phyloP scores from a whole-genome alignment of 2,888 invertebrate genomes.

The Amiota mariae region DNA sequence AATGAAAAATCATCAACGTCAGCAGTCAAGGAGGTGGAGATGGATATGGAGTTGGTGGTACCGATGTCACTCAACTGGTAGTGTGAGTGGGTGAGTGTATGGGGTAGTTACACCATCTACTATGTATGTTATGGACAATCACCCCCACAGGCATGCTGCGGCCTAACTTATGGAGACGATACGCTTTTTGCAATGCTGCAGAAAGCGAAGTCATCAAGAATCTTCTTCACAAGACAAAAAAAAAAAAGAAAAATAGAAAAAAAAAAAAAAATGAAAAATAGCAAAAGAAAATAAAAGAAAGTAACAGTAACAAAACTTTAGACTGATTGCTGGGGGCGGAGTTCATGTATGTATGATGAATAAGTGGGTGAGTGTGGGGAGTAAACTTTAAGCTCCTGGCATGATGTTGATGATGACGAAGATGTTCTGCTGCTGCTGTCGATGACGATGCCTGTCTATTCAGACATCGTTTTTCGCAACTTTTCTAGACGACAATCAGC shows the following conservation, averaged over 20 bases:
- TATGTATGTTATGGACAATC: slow-evolving; percentile 6
- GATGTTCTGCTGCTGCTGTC: not conserved
- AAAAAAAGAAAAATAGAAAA: slow-evolving; percentile 19
- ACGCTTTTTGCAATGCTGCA: slow-evolving; percentile 18
- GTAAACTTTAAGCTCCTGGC: not conserved
- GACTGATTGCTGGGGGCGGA: slow-evolving; percentile 23
- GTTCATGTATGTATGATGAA: slow-evolving; percentile 1
- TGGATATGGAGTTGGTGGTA: not conserved
- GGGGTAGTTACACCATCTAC: not conserved
- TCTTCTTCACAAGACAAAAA: slow-evolving; percentile 19
- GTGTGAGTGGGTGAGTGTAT: too few species aligned
- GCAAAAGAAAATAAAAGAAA: slow-evolving; percentile 40
- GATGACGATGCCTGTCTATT: slow-evolving; percentile 2
- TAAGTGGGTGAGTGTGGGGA: not conserved
- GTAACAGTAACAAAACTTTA: slow-evolving; percentile 13
- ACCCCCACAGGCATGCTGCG: slow-evolving; percentile 4
- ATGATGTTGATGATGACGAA: slow-evolving; percentile 14
- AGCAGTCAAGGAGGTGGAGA: slow-evolving; percentile 36
- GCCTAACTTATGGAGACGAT: not conserved
- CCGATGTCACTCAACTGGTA: too few species aligned
- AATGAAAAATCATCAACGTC: slow-evolving; percentile 72
- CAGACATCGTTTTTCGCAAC: not conserved
- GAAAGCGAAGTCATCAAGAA: slow-evolving; percentile 28
- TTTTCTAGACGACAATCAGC: not conserved
- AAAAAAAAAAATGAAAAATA: slow-evolving; percentile 51